phyloP scores from a whole-genome alignment of 2,797 vertebrate species.

The Sebastes baramenuke region DNA sequence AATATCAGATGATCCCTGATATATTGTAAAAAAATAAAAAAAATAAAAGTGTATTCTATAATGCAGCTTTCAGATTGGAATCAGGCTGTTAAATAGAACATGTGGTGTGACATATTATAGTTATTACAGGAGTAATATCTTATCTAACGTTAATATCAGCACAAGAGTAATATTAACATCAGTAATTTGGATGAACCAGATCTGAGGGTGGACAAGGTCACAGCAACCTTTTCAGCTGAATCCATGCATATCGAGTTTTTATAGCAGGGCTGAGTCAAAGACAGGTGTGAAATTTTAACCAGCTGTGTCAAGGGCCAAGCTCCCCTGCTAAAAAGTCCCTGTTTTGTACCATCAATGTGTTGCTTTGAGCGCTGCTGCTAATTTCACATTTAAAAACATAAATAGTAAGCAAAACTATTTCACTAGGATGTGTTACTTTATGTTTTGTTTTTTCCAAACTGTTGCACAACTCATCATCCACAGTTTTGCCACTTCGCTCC shows the following conservation, averaged over 20 bases:
- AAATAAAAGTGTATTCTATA: not conserved
- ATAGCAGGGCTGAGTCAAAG: not conserved
- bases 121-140: slow-evolving; percentile 28
- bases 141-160: slow-evolving; percentile 26
- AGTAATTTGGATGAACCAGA: slow-evolving; percentile 34
- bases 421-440: not conserved
- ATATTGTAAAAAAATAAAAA: not conserved
- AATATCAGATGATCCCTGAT: not conserved
- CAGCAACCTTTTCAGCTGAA: slow-evolving; percentile 33
- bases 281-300: slow-evolving; percentile 16
- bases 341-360: not conserved
- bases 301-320: slow-evolving; percentile 15
- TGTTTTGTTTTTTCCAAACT: not conserved
- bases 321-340: not conserved
- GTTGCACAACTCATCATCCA: slow-evolving; percentile 4
- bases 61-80: not conserved
- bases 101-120: not conserved
- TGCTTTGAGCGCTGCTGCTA: not conserved
- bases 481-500: not conserved
- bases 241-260: slow-evolving; percentile 14
- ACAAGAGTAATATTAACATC: slow-evolving; percentile 38
- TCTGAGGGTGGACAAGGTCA: slow-evolving; percentile 36
- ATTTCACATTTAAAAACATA: not conserved
- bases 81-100: slow-evolving; percentile 10
- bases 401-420: not conserved